Evolutionary conservation across 2,113 vertebrate genomes (phyloP).

Genomic region (Odontesthes bonariensis): DNA sequence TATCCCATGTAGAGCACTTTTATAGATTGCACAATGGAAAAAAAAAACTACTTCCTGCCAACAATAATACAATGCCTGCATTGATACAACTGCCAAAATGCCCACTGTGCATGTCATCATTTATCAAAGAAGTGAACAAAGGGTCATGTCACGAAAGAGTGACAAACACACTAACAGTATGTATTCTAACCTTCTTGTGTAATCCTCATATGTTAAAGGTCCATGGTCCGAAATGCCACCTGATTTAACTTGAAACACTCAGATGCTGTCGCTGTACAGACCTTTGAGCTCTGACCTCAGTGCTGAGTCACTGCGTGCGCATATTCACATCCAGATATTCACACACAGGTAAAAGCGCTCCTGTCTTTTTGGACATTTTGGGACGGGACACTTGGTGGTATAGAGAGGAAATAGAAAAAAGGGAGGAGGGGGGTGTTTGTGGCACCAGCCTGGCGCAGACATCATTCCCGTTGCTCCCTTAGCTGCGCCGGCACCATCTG

Average conservation of each 20-base stretch:
- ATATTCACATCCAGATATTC: conserved; percentile 4
- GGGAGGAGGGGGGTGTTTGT: conserved; percentile 62
- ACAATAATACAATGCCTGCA: too few species aligned
- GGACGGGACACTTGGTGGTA: conserved; percentile 57
- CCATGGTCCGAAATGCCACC: conserved; percentile 6
- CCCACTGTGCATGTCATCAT: fast-evolving
- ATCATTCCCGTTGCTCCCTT: conserved; percentile 79
- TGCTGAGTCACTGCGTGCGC: conserved; percentile 55
- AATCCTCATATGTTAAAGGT: background rate
- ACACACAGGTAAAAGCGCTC: background rate
- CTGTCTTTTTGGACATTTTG: conserved; percentile 47
- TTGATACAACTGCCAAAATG: background rate
- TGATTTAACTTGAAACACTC: too few species aligned
- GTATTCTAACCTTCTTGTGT: too few species aligned
- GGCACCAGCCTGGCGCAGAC: conserved; percentile 82
- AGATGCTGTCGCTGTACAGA: background rate
- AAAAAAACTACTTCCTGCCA: too few species aligned
- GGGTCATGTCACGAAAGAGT: background rate
- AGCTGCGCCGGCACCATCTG: conserved; percentile 84
- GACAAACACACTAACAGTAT: too few species aligned
- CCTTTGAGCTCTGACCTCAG: conserved; percentile 4
- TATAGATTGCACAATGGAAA: too few species aligned
- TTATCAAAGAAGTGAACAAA: background rate
- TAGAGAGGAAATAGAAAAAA: conserved; percentile 52
- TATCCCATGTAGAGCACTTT: too few species aligned